Conservation (phyloP, 2,113 vertebrate species). For the Eidolon helvum region DNA sequence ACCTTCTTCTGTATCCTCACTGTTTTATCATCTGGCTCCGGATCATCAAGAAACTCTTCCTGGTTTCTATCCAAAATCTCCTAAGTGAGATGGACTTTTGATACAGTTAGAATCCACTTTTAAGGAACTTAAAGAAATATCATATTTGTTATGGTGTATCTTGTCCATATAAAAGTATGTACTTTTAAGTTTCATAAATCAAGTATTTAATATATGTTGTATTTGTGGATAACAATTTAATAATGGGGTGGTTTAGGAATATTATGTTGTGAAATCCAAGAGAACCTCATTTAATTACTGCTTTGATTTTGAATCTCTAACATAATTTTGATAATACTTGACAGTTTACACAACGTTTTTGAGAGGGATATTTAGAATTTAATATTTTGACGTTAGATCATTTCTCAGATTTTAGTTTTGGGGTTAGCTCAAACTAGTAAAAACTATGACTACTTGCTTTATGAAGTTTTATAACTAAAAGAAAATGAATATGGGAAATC, state of each 20-base stretch:
- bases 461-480: conserved; percentile 35
- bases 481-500: background rate
- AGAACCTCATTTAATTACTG: background rate
- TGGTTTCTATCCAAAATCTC: background rate
- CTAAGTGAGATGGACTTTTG: background rate
- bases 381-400: background rate
- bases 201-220: conserved; percentile 31
- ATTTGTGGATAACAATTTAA: conserved; percentile 24
- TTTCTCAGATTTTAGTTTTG: conserved; percentile 47
- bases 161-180: background rate
- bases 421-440: background rate
- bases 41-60: background rate
- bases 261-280: background rate
- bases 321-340: background rate
- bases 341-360: background rate
- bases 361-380: background rate
- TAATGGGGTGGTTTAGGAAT: background rate
- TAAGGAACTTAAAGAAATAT: conserved; percentile 7
- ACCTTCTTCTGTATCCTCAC: background rate
- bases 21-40: background rate
- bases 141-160: background rate
- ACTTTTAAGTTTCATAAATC: conserved; percentile 23
- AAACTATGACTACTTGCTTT: background rate
- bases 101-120: background rate
- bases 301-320: conserved; percentile 47